Base-by-base conservation (phyloP, 2,113 vertebrate genomes). In the Suncus etruscus region DNA sequence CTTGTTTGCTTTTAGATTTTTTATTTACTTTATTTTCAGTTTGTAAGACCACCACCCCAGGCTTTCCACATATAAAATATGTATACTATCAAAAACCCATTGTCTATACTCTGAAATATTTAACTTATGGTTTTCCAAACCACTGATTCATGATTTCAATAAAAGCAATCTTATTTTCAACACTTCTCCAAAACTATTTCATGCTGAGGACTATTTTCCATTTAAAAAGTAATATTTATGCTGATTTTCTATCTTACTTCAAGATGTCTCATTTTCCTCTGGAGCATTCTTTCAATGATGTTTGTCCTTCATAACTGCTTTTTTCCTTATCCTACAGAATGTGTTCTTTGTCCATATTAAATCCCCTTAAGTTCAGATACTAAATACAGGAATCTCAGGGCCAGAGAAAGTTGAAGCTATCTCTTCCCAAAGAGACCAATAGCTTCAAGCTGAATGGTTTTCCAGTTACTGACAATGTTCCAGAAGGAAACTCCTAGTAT, bases 51-150 rank as follows among this genome's bases (percentile, higher is more conserved):
- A 61, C 2, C 20, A n/a, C n/a, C 16, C 58, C 58, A 61, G 58
- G 22, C 58, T 16, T 61, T 61, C 18, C 58, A 61, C 58, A 61
- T 22, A 61, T 61, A 61, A 22, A 61, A 61, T 20, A 20, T 61
- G 15, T 8, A 16, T 61, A 6, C n/a, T 61, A 61, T 16, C 58
- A 22, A 16, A 22, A 61, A 61, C 58, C 22, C 58, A 61, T 72
- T 80, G 24, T 12, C 11, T 77, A 31, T 65, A 31, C 54, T 78
- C 84, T 81, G 8, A 77, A 16, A 2, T 84, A 70, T 91, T 83
- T 91, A 78, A 39, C 25, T 47, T 25, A 86, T 80, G 14, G 45
- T 73, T 50, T 85, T 95, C 88, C 47, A 91, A 20, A 50, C 1
- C 45, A 70, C 25, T 82, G 76, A 58, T 69, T 86, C 54, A 78